Base-by-base conservation (phyloP, 1,140 invertebrate species). In the Anastatus disparis region DNA sequence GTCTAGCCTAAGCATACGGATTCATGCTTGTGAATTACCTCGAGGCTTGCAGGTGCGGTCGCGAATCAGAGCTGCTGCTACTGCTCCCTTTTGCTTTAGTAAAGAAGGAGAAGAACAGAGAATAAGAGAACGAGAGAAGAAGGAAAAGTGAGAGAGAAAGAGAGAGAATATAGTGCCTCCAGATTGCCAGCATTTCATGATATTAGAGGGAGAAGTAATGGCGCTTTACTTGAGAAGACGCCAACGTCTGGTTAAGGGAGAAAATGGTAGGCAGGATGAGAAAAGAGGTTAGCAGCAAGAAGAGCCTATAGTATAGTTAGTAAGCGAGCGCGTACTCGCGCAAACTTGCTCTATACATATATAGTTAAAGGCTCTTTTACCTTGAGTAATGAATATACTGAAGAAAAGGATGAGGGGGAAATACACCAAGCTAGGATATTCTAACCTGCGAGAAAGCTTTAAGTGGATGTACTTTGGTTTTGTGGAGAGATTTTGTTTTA, bases 101-200 rank as follows among this genome's bases (percentile, higher is more conserved):
- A 20, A 8, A 8, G 48, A 2, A 17, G 17, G 22, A 13, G 4
- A 24, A 6, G 46, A 42, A 12, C 46, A 48, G 17, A 7, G 46
- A 10, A 26, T 15, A n/a, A 53, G 17, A 4, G 22, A 29, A 26
- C 35, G 24, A n/a, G 40, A 7, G 3, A 29, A 0, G 26, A 10
- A 22, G 17, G 17, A 17, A 20, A 27, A 1, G 27, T 22, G 38
- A 26, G 42, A 42, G 55, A 26, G 35, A 53, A 29, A 52, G 48
- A 55, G n/a, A n/a, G 64, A 48, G 55, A 67, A 70, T 63, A 62
- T 40, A 35, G 61, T 46, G 61, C 67, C n/a, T 76, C 74, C 44
- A 74, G 55, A 77, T 79, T 76, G 73, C 67, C 61, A 73, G 73
- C 56, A 77, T 78, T 78, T 71, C 75, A 69, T 70, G 74, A 74